Base-by-base conservation (phyloP, 2,888 invertebrate genomes). In the Caenorhabditis afra region DNA sequence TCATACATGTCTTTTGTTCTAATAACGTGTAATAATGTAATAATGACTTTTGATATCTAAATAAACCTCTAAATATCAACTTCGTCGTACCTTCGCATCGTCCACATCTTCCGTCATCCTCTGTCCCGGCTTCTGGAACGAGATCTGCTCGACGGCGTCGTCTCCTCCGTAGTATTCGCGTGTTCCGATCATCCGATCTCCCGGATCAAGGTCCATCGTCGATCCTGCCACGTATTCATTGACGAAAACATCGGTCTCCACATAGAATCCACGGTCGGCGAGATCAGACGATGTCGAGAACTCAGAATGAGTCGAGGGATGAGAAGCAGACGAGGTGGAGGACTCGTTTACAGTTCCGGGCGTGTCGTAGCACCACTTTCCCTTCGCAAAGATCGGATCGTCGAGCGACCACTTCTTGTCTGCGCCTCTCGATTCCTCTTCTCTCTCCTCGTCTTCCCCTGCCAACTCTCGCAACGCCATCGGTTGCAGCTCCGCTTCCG, bases 361-460 rank as follows among this genome's bases (percentile, higher is more conserved):
- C 0, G 97, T 97, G 90, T 98, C 98, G 90, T 94, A 96, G 81
- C 95, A 94, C 96, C 96, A 98, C 87, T 93, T 94, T 82, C 94
- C 94, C 1, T 92, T 76, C 1, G 81, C 59, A 61, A 89, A 89
- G 35, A 85, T 82, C 11, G 78, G 65, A 59, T 88, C 88, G 61
- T 85, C 76, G 12, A 66, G 35, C 14, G 67, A 64, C 73, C 80
- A 82, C 18, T 66, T 62, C 39, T 62, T 62, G 12, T 62, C 55
- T 8, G 2, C 23, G 39, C 44, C 45, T 57, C 57, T 37, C 11
- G 44, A 16, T 23, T 41, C 16, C 37, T 78, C 52, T 39, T 47
- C 45, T 45, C 67, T 50, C 12, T 67, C 71, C 7, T 58, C 75
- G 7, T 78, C 66, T 41, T 52, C 75, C 53, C 67, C 64, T 11